Percentiles rank a stretch among this genome's conserved stretches.
These are phyloP conservation scores for Callinectes sapidus DNA, from an alignment of 2,888 invertebrate genomes.

Conservation along the genomic window DNA sequence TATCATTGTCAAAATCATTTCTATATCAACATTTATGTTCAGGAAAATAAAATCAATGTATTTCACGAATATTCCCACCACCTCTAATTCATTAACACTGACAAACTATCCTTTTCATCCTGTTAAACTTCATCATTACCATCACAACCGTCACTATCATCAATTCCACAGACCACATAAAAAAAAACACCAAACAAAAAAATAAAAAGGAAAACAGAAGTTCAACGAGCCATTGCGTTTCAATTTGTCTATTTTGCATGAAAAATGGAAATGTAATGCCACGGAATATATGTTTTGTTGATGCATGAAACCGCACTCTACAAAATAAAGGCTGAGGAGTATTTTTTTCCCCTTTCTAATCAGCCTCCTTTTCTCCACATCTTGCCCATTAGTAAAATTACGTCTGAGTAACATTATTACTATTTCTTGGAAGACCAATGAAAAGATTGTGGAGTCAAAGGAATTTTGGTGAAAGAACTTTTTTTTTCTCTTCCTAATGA, in stretches of 20 bases:
- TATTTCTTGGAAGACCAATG: background rate
- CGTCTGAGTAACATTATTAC: background rate
- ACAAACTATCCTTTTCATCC: background rate
- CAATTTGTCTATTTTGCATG: background rate
- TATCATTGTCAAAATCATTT: too few relatives aligned
- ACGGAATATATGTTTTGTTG: background rate
- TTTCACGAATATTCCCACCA: background rate
- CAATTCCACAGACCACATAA: background rate
- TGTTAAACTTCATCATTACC: background rate
- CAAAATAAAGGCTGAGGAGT: background rate
- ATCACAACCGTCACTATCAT: background rate
- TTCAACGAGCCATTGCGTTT: background rate
- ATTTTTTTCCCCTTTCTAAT: background rate
- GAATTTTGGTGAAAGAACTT: background rate
- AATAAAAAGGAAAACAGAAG: background rate
- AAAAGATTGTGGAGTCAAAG: background rate
- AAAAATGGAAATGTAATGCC: background rate
- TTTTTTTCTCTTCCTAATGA: background rate
- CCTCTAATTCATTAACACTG: background rate
- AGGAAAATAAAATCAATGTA: too few relatives aligned
- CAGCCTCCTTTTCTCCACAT: background rate
- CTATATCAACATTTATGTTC: too few relatives aligned
- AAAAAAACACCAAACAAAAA: background rate
- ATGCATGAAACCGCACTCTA: background rate
- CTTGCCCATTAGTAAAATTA: background rate